phyloP scores from a whole-genome alignment of 1,140 invertebrate species.

The Drosophila varians region DNA sequence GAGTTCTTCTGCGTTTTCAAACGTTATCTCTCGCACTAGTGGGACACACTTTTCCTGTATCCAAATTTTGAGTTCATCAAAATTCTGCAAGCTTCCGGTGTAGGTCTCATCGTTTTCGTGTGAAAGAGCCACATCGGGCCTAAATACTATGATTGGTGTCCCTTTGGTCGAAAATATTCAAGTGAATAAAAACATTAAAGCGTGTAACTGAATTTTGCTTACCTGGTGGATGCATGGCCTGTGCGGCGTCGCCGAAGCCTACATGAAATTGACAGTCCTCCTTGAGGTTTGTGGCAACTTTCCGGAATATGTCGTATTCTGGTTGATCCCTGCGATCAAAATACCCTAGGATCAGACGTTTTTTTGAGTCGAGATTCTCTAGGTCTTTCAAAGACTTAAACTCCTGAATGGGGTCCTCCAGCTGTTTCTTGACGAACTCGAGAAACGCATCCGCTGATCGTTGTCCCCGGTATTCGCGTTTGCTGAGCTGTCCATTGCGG shows the following conservation, averaged over 20 bases:
- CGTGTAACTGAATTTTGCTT: background rate
- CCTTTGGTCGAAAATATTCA: slow-evolving; percentile 64
- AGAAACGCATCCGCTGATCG: slow-evolving; percentile 91
- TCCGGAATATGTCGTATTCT: slow-evolving; percentile 91
- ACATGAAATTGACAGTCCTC: slow-evolving; percentile 98
- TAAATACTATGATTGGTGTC: slow-evolving; percentile 91
- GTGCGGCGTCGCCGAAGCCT: slow-evolving; percentile 94
- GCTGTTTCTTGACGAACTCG: slow-evolving; percentile 94
- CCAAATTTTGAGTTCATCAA: slow-evolving; percentile 94
- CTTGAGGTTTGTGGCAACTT: slow-evolving; percentile 94
- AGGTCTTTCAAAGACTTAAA: slow-evolving; percentile 91
- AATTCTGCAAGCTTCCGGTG: slow-evolving; percentile 88
- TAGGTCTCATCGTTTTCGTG: slow-evolving; percentile 93
- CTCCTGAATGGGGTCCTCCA: slow-evolving; percentile 94
- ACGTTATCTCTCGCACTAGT: slow-evolving; percentile 96
- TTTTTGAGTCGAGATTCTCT: slow-evolving; percentile 92
- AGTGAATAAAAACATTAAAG: background rate
- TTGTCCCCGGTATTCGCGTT: slow-evolving; percentile 96
- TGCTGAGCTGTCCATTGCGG: slow-evolving; percentile 95
- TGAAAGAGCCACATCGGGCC: slow-evolving; percentile 90
- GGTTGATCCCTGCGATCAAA: slow-evolving; percentile 93
- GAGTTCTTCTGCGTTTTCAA: slow-evolving; percentile 99
- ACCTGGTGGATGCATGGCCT: slow-evolving; percentile 92
- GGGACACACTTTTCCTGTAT: slow-evolving; percentile 94
- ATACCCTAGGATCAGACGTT: slow-evolving; percentile 96